These are phyloP conservation scores for Rambutsinella grinnellia DNA, from an alignment of 2,888 invertebrate species.

Conservation along the genomic window DNA sequence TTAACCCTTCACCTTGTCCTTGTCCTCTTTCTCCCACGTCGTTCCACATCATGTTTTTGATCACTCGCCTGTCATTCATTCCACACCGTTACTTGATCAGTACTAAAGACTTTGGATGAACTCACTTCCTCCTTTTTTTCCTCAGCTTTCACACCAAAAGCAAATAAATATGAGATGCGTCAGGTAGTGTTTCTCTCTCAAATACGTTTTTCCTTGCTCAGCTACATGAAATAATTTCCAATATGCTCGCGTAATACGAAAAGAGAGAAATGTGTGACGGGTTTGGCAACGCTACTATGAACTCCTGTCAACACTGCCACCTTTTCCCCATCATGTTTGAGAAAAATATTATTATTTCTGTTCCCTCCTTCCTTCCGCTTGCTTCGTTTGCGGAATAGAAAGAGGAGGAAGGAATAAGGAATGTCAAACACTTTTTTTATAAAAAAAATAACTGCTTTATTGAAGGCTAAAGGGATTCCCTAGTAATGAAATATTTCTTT, in stretches of 20 bases:
- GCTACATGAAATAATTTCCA: background rate
- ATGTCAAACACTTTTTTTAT: background rate
- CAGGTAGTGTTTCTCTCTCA: background rate
- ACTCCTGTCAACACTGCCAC: background rate
- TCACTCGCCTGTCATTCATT: background rate
- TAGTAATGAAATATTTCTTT: too few relatives aligned
- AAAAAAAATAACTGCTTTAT: too few relatives aligned
- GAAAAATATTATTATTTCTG: background rate
- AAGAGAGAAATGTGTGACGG: too few relatives aligned
- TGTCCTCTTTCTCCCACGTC: conserved; percentile 2
- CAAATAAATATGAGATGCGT: background rate
- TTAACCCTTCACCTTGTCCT: conserved; percentile 12
- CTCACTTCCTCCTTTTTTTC: background rate
- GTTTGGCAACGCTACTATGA: background rate
- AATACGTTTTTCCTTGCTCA: background rate
- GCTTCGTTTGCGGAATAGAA: background rate
- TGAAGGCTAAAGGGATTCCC: too few relatives aligned
- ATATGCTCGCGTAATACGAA: too few relatives aligned
- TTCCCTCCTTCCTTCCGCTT: background rate
- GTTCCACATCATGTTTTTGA: background rate
- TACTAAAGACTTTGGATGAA: background rate
- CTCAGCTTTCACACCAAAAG: background rate
- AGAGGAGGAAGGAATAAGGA: background rate
- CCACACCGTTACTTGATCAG: background rate
- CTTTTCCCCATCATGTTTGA: background rate